phyloP scores from a whole-genome alignment of 2,888 invertebrate genomes.

The Xylota segnis region DNA sequence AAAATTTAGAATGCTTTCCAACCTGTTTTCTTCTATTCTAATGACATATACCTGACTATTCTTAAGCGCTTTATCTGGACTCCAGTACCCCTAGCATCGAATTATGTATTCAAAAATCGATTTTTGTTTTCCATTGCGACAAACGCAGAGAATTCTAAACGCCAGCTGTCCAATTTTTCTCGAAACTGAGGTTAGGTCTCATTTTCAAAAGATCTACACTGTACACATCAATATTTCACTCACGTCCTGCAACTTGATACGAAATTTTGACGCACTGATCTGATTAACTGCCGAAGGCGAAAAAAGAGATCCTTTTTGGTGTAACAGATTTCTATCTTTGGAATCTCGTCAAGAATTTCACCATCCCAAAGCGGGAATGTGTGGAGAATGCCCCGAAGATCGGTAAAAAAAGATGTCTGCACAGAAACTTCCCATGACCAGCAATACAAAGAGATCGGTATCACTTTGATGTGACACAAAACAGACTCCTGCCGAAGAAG shows the following conservation, averaged over 20 bases:
- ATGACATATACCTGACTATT: no score
- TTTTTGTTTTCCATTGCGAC: no score
- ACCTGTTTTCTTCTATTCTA: no score
- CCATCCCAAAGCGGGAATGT: conserved; percentile 52
- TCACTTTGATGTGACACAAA: conserved; percentile 73
- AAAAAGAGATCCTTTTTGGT: neutral
- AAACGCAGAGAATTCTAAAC: no score
- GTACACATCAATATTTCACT: neutral
- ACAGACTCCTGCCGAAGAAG: conserved; percentile 42
- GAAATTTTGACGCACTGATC: conserved; percentile 42
- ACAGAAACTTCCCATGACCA: conserved; percentile 63
- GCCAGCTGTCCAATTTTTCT: no score
- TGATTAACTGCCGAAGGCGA: conserved; percentile 7
- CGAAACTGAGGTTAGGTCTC: no score
- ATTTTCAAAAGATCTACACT: neutral
- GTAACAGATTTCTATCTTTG: conserved; percentile 28
- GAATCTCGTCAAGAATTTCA: conserved; percentile 32
- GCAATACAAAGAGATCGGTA: conserved; percentile 65
- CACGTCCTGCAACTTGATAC: conserved; percentile 4
- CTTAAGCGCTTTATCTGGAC: no score
- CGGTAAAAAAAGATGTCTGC: conserved; percentile 33
- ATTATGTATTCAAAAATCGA: no score
- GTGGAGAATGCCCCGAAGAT: conserved; percentile 38
- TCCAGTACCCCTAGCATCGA: no score
- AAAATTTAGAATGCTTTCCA: no score